A percentile compares a stretch with the other conserved stretches of the same genome.
phyloP scores from a whole-genome alignment of 2,888 invertebrate species.

The Auanema sp. region DNA sequence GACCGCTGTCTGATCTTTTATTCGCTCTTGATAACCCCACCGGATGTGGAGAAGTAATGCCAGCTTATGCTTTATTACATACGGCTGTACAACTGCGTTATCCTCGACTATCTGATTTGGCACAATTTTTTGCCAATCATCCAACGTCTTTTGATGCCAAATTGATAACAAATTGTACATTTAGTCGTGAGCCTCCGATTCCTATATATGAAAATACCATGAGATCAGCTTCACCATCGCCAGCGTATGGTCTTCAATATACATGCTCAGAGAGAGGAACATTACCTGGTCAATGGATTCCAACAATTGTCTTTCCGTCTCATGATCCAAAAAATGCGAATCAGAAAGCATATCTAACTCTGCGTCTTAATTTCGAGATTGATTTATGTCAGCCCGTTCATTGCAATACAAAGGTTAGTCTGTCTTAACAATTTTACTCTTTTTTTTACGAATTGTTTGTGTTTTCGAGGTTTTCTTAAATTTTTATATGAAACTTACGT shows the following conservation, averaged over 20 bases:
- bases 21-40: conserved; percentile 21
- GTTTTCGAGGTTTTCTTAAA: conserved; percentile 9
- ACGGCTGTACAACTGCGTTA: conserved; percentile 30
- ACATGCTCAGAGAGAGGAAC: background rate
- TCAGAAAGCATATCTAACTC: conserved; percentile 31
- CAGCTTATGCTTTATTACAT: conserved; percentile 30
- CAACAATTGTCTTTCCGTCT: conserved; percentile 36
- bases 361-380: conserved; percentile 34
- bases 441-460: conserved; percentile 1
- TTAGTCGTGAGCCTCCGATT: conserved; percentile 17
- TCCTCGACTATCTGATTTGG: conserved; percentile 31
- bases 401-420: conserved; percentile 36
- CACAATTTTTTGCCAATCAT: conserved; percentile 39
- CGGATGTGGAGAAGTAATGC: conserved; percentile 33
- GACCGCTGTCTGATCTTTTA: conserved; percentile 7
- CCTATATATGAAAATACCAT: conserved; percentile 1
- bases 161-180: conserved; percentile 16
- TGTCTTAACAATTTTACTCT: background rate
- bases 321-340: conserved; percentile 23
- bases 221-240: background rate
- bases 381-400: conserved; percentile 31
- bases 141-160: conserved; percentile 23
- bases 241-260: conserved; percentile 18
- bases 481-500: background rate
- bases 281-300: conserved; percentile 28